phyloP scores from a whole-genome alignment of 2,113 vertebrate species.

The Aviceda subcristata region DNA sequence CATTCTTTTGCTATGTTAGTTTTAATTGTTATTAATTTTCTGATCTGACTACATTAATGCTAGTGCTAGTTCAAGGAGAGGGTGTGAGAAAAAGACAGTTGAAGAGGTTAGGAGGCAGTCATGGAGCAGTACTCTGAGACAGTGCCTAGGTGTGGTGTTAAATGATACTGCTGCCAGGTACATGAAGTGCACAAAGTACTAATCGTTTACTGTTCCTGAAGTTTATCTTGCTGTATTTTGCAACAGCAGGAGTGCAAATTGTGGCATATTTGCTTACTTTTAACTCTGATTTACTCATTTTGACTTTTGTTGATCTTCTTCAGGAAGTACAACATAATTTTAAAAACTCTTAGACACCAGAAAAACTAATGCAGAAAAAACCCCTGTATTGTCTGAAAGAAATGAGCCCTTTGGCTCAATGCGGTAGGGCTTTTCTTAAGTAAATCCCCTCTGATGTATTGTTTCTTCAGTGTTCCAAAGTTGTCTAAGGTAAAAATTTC shows the following conservation, averaged over 20 bases:
- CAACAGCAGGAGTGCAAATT: background rate
- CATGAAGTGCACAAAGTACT: background rate
- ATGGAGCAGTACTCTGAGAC: background rate
- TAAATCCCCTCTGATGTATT: background rate
- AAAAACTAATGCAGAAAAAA: background rate
- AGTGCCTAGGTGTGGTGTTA: background rate
- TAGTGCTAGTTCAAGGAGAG: background rate
- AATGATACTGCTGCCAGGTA: background rate
- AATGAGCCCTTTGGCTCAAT: background rate
- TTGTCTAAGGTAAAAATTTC: background rate
- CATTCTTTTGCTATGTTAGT: background rate
- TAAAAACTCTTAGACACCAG: background rate
- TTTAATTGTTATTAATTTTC: background rate
- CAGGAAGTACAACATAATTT: background rate
- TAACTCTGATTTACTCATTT: background rate
- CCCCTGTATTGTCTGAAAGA: background rate
- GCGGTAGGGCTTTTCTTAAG: background rate
- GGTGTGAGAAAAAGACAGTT: background rate
- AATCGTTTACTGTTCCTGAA: background rate
- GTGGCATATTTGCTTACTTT: background rate
- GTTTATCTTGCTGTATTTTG: background rate
- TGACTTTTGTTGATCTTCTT: background rate
- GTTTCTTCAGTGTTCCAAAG: background rate
- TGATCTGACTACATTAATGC: background rate
- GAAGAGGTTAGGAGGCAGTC: background rate